phyloP scores from a whole-genome alignment of 2,888 invertebrate species.

The Tiliacea aurago region DNA sequence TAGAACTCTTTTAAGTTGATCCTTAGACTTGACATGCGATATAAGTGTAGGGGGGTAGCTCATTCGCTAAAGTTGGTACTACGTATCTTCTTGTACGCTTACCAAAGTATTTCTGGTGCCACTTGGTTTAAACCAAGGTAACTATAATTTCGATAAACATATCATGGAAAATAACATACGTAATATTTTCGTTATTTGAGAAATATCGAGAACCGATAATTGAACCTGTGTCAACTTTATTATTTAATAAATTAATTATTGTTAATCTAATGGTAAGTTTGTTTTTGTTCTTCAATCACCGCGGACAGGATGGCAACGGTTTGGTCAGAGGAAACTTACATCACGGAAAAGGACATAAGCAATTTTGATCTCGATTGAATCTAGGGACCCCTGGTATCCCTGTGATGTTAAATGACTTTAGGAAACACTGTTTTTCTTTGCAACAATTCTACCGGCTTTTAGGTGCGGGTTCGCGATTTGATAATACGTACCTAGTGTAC shows the following conservation, averaged over 20 bases:
- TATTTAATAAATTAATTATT: not conserved
- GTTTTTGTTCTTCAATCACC: constrained; percentile 9
- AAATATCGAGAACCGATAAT: not conserved
- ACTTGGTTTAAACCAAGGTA: not conserved
- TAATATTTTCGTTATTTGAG: not conserved
- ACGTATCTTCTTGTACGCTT: no score
- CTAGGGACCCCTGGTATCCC: constrained; percentile 54
- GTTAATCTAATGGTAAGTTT: not conserved
- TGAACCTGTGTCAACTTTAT: not conserved
- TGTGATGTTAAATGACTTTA: constrained; percentile 30
- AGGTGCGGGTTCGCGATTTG: not conserved
- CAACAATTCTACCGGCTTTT: not conserved
- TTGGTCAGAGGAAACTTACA: constrained; percentile 60
- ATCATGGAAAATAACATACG: not conserved
- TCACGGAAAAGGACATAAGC: constrained; percentile 65
- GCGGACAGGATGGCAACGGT: constrained; percentile 48
- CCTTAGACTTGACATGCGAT: no score
- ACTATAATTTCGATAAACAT: not conserved
- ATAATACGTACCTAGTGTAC: not conserved
- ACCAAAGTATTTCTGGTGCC: no score
- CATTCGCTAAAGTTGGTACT: no score
- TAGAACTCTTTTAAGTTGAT: no score
- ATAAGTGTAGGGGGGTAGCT: no score
- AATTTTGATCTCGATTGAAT: constrained; percentile 64
- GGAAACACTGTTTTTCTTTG: constrained; percentile 29